Evolutionary conservation across 2,113 vertebrate genomes (phyloP).

Genomic region (Plectropomus leopardus): DNA sequence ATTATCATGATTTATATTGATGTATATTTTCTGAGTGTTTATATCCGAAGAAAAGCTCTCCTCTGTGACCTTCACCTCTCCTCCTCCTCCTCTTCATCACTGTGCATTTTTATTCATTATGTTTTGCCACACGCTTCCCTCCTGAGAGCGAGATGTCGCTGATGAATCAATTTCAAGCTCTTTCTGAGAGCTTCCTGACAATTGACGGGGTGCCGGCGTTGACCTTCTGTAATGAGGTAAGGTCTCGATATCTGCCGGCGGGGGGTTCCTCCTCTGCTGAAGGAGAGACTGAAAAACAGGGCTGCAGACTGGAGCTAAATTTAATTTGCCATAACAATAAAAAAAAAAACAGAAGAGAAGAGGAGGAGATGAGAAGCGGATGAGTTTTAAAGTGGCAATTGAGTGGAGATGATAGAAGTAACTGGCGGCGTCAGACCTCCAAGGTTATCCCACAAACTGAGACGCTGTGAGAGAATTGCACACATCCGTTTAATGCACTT

Average conservation of each 20-base stretch:
- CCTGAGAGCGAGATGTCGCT: conserved; percentile 20
- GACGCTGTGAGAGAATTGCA: conserved; percentile 19
- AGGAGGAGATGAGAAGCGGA: conserved; percentile 29
- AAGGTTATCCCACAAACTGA: conserved; percentile 48
- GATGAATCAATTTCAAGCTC: conserved; percentile 61
- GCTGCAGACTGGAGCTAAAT: conserved; percentile 33
- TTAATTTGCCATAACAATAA: conserved; percentile 48
- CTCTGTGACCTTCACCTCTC: conserved; percentile 1
- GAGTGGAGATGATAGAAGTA: conserved; percentile 35
- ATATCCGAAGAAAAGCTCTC: background rate
- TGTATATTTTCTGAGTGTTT: background rate
- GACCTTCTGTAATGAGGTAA: conserved; percentile 73
- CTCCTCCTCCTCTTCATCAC: conserved; percentile 11
- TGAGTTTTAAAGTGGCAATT: conserved; percentile 50
- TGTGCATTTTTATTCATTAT: conserved; percentile 43
- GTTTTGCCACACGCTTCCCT: conserved; percentile 15
- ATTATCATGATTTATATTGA: background rate
- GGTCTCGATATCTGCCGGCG: conserved; percentile 45
- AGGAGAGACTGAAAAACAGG: conserved; percentile 17
- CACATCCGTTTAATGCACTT: conserved; percentile 35
- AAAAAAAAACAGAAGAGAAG: background rate
- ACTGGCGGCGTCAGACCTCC: conserved; percentile 14
- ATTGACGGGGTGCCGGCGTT: conserved; percentile 46
- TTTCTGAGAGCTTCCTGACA: conserved; percentile 55
- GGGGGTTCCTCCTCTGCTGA: conserved; percentile 17